phyloP scores from a whole-genome alignment of 2,113 vertebrate species.

The Xyliphius kryptos region DNA sequence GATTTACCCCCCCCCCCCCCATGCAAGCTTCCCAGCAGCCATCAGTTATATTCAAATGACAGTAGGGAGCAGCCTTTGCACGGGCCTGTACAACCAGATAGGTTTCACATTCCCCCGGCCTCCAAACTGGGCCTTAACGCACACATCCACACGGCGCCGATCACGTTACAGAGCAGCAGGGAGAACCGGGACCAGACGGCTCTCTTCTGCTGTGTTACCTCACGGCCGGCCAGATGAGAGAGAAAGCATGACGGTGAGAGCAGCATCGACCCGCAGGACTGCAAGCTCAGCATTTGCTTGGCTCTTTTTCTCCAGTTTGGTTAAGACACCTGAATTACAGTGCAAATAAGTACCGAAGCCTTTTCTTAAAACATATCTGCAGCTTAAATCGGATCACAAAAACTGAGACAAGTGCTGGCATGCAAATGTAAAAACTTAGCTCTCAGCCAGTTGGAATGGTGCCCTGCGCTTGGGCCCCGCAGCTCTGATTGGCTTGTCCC shows the following conservation, averaged over 20 bases:
- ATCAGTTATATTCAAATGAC: conserved; percentile 34
- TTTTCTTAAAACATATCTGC: neutral
- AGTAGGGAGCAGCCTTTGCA: conserved; percentile 26
- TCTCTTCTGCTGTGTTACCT: conserved; percentile 46
- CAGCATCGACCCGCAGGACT: neutral
- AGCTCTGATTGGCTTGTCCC: conserved; percentile 8
- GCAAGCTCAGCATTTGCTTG: conserved; percentile 9
- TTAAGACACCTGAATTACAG: conserved; percentile 6
- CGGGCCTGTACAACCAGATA: conserved; percentile 39
- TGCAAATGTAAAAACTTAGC: neutral
- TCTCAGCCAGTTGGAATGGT: conserved; percentile 1
- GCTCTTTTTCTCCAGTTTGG: neutral
- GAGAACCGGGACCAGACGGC: conserved; percentile 58
- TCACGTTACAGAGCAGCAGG: conserved; percentile 64
- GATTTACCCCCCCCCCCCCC: neutral
- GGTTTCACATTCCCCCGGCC: conserved; percentile 29
- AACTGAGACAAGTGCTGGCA: neutral
- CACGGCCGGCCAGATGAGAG: conserved; percentile 22
- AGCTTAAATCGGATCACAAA: conserved; percentile 7
- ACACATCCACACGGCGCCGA: conserved; percentile 49
- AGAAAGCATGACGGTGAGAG: conserved; percentile 43
- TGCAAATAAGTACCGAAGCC: conserved; percentile 3
- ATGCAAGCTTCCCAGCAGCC: neutral
- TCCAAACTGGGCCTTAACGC: conserved; percentile 14
- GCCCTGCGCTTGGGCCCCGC: conserved; percentile 1